Evolutionary conservation across 2,797 vertebrate species (phyloP), one percentile per base, ranked within the genome.

Genomic region (Danio albolineatus): DNA sequence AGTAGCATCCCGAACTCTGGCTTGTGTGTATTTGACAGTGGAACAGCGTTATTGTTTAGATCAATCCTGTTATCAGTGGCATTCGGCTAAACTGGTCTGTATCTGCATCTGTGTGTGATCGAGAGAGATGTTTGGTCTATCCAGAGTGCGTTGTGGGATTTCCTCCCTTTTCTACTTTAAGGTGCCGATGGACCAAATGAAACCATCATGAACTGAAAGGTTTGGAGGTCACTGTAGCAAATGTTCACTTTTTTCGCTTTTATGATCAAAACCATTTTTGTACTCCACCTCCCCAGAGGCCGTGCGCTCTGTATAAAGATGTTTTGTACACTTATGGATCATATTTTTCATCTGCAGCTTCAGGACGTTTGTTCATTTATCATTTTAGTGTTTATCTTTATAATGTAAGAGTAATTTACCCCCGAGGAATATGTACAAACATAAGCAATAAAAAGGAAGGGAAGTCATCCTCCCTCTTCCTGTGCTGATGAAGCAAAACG

Each of bases 111-210:
- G 43, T 10, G 66, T 12, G 14, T 12, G 56, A 62, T 17, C 0
- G 2, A 74, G 57, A 49, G 17, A 74, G 16, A 21, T 8, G 7
- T 41, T n/a, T 46, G 39, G 13, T 73, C 41, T 48, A 38, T 8
- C 46, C 71, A 73, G 41, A 62, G 73, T 62, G 57, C n/a, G 74
- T 74, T 74, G 10, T 74, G 72, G 57, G 43, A 38, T 16, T n/a
- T 74, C 9, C 13, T 46, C 56, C 2, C 14, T 13, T 9, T n/a
- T 6, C 17, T 46, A 12, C n/a, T 38, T 61, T 38, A 16, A 21
- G 19, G 10, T 44, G 10, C 43, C 0, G 12, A 66, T 19, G 44
- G 46, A 75, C 36, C 36, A 48, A 61, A 48, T 19, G 28, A 14
- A 73, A 16, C 28, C 28, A 1, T 6, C 5, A 9, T 16, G 46